Percentiles rank a stretch among this genome's conserved stretches.
phyloP scores from a whole-genome alignment of 1,140 invertebrate species.

The Drosophila pachea region DNA sequence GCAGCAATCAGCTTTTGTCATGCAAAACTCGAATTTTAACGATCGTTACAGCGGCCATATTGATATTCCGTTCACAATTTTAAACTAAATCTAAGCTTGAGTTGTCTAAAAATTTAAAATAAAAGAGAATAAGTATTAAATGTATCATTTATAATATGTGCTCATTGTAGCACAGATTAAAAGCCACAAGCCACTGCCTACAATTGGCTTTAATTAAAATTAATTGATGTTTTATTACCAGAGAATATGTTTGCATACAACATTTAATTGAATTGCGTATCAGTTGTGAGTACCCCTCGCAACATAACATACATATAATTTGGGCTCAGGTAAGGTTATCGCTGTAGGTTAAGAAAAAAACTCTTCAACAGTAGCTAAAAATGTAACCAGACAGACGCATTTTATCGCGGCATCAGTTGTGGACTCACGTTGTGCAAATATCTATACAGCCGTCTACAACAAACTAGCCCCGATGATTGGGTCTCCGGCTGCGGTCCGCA shows the following conservation, averaged over 20 bases:
- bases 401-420: slow-evolving; percentile 61
- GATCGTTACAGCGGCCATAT: neutral
- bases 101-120: no score
- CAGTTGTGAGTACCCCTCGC: slow-evolving; percentile 21
- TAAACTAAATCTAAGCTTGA: neutral
- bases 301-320: neutral
- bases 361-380: slow-evolving; percentile 35
- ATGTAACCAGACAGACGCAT: slow-evolving; percentile 38
- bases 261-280: slow-evolving; percentile 35
- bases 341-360: slow-evolving; percentile 31
- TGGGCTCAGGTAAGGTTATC: slow-evolving; percentile 28
- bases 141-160: neutral
- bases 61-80: neutral
- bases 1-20: slow-evolving; percentile 13
- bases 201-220: slow-evolving; percentile 58
- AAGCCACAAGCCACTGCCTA: neutral
- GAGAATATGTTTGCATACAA: neutral
- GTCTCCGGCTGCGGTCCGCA: slow-evolving; percentile 22
- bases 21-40: neutral
- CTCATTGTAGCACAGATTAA: no score
- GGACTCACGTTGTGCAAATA: slow-evolving; percentile 73
- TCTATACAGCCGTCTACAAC: slow-evolving; percentile 24
- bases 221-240: slow-evolving; percentile 22
- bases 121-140: neutral
- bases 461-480: slow-evolving; percentile 16